Base-by-base conservation (phyloP, 1,140 invertebrate genomes). In the Diachasmimorpha longicaudata region DNA sequence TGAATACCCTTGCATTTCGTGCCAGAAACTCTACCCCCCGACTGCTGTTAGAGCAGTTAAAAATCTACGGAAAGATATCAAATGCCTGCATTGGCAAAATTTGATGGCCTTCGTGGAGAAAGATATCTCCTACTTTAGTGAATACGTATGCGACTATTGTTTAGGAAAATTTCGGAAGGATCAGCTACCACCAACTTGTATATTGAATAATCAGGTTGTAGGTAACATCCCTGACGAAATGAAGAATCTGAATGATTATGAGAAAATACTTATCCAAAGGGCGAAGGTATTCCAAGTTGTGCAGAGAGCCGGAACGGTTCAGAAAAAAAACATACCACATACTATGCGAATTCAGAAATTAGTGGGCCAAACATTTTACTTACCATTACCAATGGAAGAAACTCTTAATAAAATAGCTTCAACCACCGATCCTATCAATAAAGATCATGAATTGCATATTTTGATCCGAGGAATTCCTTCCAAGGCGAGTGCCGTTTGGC, bases 231-330 rank as follows among this genome's bases (percentile, higher is more conserved):
- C 58, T 2, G 23, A 31, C 14, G 58, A 63, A 63, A 63, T 63
- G 19, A n/a, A 25, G 19, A 63, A 63, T 63, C 31, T 63, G 23
- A 63, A 63, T 23, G 58, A 63, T 63, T 36, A 68, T 14, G 66
- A 68, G 36, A 39, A 37, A 68, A 68, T 68, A 16, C 36, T 68
- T 5, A 68, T 68, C 31, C 36, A 68, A 14, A 36, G 36, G 39
- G 66, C 66, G n/a, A 68, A 68, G 31, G 66, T 39, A 13, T 36
- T 68, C 16, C 66, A 68, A 68, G 66, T 68, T 37, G 36, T 36
- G 36, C 66, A 68, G 16, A 68, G 66, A 68, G 66, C 66, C 11
- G 66, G 66, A 68, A 68, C 66, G 8, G n/a, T 68, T 16, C 66
- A 68, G 16, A 68, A 68, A 16, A 68, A 14, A 68, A 68, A 68